Conservation (phyloP, 2,113 vertebrate genomes). For the Anthoscopus minutus region DNA sequence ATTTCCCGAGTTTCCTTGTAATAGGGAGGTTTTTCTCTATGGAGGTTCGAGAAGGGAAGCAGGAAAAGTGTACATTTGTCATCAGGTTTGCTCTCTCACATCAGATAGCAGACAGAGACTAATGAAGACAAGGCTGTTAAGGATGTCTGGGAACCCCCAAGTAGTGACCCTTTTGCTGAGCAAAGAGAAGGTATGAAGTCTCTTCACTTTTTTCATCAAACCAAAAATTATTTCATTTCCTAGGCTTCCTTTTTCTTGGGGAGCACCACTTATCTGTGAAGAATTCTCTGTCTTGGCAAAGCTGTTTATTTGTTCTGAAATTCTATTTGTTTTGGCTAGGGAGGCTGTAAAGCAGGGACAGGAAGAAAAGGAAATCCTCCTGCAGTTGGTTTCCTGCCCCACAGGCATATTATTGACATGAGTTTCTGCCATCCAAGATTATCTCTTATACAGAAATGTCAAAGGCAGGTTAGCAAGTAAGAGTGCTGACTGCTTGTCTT, state of each 20-base stretch:
- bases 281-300: not conserved
- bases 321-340: not conserved
- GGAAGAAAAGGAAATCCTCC: not conserved
- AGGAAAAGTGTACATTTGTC: not conserved
- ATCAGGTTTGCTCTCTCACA: not conserved
- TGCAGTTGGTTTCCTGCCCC: not conserved
- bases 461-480: not conserved
- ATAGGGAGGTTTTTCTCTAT: not conserved
- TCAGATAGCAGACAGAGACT: not conserved
- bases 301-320: not conserved
- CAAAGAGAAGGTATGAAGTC: not conserved
- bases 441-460: not conserved
- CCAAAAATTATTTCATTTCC: not conserved
- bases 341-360: not conserved
- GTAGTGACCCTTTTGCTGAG: not conserved
- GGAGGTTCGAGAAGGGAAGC: not conserved
- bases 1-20: not conserved
- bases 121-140: not conserved
- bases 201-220: not conserved
- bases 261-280: not conserved
- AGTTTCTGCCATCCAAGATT: not conserved
- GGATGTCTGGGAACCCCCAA: not conserved
- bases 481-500: not conserved
- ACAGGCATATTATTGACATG: not conserved
- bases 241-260: not conserved